Conservation (phyloP, 2,888 invertebrate genomes). For the Mechanitis mazaeus region DNA sequence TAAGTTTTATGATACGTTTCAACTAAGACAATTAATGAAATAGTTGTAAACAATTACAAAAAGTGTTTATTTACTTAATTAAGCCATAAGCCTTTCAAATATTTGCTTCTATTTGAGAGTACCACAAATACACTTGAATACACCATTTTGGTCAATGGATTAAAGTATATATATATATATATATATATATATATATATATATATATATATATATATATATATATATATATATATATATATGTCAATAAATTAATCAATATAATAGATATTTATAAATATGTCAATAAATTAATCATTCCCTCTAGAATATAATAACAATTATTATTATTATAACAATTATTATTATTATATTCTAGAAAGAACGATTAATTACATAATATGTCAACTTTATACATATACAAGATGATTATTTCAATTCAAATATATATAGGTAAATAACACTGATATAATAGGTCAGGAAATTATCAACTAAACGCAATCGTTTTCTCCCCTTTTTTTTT, state of each 20-base stretch:
- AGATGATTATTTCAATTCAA: conserved; percentile 30
- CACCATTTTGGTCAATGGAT: conserved; percentile 27
- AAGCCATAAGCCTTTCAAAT: neutral
- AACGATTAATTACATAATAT: no score
- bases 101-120: conserved; percentile 27
- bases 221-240: no score
- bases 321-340: no score
- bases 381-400: conserved; percentile 27
- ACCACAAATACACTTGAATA: conserved; percentile 25
- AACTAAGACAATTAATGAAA: no score
- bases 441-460: conserved; percentile 43
- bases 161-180: no score
- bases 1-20: neutral
- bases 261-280: no score
- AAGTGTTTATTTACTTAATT: neutral
- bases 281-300: conserved; percentile 14
- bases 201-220: no score
- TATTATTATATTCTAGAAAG: no score
- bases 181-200: no score
- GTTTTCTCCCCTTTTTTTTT: conserved; percentile 4
- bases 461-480: conserved; percentile 35
- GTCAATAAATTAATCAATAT: no score
- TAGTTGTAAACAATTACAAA: neutral
- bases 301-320: no score
- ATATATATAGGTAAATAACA: conserved; percentile 35